Percentiles rank a stretch among this genome's conserved stretches.
phyloP scores from a whole-genome alignment of 2,888 invertebrate species.

The Homarus gammarus region DNA sequence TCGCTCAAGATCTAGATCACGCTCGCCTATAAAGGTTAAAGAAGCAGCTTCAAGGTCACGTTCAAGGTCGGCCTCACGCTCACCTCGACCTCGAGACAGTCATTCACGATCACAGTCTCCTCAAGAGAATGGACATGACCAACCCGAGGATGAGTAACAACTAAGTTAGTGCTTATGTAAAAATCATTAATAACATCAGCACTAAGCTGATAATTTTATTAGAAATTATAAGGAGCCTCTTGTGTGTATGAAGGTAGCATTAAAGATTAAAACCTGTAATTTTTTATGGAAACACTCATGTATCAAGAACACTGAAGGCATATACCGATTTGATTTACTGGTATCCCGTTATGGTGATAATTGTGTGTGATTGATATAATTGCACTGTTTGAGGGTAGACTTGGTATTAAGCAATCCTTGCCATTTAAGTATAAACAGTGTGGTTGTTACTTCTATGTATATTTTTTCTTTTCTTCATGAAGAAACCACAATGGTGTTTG shows the following conservation, averaged over 20 bases:
- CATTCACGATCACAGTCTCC: constrained; percentile 56
- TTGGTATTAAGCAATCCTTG: neutral
- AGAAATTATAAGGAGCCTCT: neutral
- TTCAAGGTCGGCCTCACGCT: constrained; percentile 48
- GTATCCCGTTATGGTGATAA: neutral
- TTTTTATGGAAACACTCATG: neutral
- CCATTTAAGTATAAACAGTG: neutral
- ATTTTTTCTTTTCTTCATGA: neutral
- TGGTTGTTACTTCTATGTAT: neutral
- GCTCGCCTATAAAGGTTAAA: constrained; percentile 30
- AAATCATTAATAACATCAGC: constrained; percentile 12
- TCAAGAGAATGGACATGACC: constrained; percentile 57
- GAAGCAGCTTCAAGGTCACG: constrained; percentile 35
- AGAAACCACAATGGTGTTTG: neutral
- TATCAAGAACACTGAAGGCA: neutral
- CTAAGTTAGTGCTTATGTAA: neutral
- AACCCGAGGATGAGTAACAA: constrained; percentile 11
- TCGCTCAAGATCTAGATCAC: constrained; percentile 57
- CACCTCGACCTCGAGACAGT: constrained; percentile 6
- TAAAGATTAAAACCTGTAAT: neutral
- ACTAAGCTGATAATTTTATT: neutral
- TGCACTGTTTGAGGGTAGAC: neutral
- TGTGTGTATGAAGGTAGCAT: neutral
- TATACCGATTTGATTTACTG: neutral
- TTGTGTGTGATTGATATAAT: neutral